A percentile compares a stretch with the other conserved stretches of the same genome.
These are phyloP conservation scores for Picathartes gymnocephalus DNA, from an alignment of 2,113 vertebrate genomes.

Conservation along the genomic window DNA sequence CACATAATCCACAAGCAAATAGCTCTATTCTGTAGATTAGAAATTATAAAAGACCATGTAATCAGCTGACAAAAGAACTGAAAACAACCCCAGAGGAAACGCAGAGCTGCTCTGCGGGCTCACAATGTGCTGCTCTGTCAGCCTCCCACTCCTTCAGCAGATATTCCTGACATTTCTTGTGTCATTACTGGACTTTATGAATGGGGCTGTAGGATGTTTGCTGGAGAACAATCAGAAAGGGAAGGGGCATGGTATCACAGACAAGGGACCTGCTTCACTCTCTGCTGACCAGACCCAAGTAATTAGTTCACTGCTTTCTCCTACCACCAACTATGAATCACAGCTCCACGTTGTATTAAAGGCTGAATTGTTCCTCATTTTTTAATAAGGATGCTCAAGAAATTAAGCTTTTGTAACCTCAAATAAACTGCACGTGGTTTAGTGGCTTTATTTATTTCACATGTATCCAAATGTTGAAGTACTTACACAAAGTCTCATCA, in stretches of 20 bases:
- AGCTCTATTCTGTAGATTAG: constrained; percentile 76
- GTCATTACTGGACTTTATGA: constrained; percentile 77
- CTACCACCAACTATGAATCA: constrained; percentile 30
- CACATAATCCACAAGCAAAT: constrained; percentile 83
- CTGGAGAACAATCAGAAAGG: constrained; percentile 65
- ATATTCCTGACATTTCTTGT: constrained; percentile 74
- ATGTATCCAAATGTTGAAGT: constrained; percentile 32
- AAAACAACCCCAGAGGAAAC: constrained; percentile 77
- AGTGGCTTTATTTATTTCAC: not conserved
- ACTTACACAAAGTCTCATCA: constrained; percentile 11
- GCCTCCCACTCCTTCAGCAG: constrained; percentile 71
- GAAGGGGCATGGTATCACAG: constrained; percentile 38
- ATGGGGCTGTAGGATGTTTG: constrained; percentile 70
- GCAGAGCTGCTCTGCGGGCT: constrained; percentile 60
- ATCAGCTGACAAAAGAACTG: constrained; percentile 84
- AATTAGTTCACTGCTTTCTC: constrained; percentile 49
- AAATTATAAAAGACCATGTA: constrained; percentile 85
- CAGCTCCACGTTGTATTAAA: not conserved
- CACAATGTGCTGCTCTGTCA: constrained; percentile 75
- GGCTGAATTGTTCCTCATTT: not conserved
- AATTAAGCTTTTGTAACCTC: constrained; percentile 47
- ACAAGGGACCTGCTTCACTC: constrained; percentile 48
- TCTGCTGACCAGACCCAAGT: constrained; percentile 49
- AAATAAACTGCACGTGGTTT: constrained; percentile 17
- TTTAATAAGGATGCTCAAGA: not conserved